These are phyloP conservation scores for Ceratitis capitata DNA, from an alignment of 1,140 invertebrate genomes.

Conservation along the genomic window DNA sequence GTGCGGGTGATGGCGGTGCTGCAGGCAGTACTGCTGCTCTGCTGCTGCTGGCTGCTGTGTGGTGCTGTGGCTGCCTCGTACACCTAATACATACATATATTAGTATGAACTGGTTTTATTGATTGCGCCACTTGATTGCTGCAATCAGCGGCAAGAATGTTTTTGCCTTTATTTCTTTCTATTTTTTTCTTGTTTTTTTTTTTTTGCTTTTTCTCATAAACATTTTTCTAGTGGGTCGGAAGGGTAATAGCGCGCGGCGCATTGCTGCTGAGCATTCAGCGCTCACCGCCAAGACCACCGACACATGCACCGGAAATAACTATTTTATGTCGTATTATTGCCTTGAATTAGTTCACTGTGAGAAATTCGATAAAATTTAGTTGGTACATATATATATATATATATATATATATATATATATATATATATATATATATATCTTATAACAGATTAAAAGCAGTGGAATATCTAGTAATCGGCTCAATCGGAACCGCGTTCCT, in stretches of 20 bases:
- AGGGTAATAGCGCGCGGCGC: background rate
- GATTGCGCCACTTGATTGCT: constrained; percentile 30
- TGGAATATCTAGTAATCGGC: no score
- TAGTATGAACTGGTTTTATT: constrained; percentile 24
- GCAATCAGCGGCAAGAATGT: constrained; percentile 5
- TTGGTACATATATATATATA: background rate
- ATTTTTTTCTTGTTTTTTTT: no score
- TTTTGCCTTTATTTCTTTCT: background rate
- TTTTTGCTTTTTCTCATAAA: background rate
- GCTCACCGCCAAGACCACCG: background rate
- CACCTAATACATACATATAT: background rate
- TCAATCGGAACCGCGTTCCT: no score
- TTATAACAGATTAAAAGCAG: no score
- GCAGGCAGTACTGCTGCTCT: background rate
- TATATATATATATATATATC: no score
- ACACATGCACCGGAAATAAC: background rate
- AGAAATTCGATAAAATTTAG: background rate
- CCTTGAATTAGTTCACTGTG: background rate
- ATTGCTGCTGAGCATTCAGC: background rate
- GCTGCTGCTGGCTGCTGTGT: background rate
- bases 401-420: no score
- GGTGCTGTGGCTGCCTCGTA: background rate
- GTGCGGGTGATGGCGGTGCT: constrained; percentile 12
- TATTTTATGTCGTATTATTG: background rate
- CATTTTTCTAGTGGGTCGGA: background rate